Evolutionary conservation across 2,797 vertebrate genomes (phyloP), one percentile per base, ranked within the genome.

Genomic region (Harpagifer antarcticus): DNA sequence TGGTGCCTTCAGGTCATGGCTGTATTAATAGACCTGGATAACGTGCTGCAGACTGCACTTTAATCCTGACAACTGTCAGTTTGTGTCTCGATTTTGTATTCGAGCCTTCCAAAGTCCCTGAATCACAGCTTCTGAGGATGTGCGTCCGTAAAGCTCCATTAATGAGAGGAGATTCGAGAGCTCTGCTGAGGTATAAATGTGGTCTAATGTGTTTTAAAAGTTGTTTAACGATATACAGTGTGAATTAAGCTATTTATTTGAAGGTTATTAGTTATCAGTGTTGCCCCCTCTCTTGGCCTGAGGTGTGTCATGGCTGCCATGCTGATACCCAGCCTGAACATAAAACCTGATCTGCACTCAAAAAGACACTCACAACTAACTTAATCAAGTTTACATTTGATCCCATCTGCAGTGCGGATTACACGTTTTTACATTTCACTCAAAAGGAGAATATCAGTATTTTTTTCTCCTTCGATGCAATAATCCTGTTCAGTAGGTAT

Each of bases 371-470:
- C 16, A 55, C 33, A 37, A 37, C 33, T 12, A 65, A 23, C 23
- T 47, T 2, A 54, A n/a, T 27, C 7, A 65, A 17, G 63, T 77
- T 82, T 60, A 81, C 62, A 69, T 64, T 64, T 56, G 0, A 47
- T 54, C 67, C 48, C 65, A 74, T 84, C 84, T 87, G 86, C 83
- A 74, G 80, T 72, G 86, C 87, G 77, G 84, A 87, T 70, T 69
- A 64, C 19, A 12, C 15, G 17, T 54, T 76, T 63, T 45, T 53
- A 43, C 20, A 48, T 20, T 49, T 68, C 2, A 77, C n/a, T 17
- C 7, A 37, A 23, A 3, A 49, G 13, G 11, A 48, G 19, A 50
- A 27, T 48, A 20, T 27, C 20, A 10, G 5, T n/a, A 17, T 27
- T 49, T 67, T 67, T 15, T 15, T 31, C 12, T 11, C 50, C n/a